Conservation (phyloP, 2,888 invertebrate genomes). For the Chloroclystis v-ata region DNA sequence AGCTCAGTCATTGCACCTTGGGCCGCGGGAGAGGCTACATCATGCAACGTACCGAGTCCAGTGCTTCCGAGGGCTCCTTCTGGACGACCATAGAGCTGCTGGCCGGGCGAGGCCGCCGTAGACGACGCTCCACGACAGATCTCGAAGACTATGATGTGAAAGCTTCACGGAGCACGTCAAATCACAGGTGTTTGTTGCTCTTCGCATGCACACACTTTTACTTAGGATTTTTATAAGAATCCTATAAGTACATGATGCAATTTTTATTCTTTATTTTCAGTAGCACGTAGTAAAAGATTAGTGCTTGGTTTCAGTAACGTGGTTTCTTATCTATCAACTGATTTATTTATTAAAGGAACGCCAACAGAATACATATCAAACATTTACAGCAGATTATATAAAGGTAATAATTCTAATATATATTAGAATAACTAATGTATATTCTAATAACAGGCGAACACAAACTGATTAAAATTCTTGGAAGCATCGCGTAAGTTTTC, state of each 20-base stretch:
- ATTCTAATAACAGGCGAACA: neutral
- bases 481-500: slow-evolving; percentile 26
- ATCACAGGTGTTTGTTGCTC: slow-evolving; percentile 53
- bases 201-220: slow-evolving; percentile 6
- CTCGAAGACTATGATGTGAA: slow-evolving; percentile 50
- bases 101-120: slow-evolving; percentile 62
- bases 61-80: slow-evolving; percentile 72
- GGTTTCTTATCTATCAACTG: too few species aligned
- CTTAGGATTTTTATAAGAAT: neutral
- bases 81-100: slow-evolving; percentile 82
- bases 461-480: slow-evolving; percentile 5
- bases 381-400: too few species aligned
- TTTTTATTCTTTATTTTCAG: too few species aligned
- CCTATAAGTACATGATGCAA: too few species aligned
- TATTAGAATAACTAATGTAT: too few species aligned
- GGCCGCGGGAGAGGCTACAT: slow-evolving; percentile 54
- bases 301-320: too few species aligned
- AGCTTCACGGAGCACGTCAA: slow-evolving; percentile 48
- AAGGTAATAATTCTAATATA: too few species aligned
- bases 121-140: slow-evolving; percentile 68
- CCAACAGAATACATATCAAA: too few species aligned
- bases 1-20: slow-evolving; percentile 72
- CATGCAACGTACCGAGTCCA: slow-evolving; percentile 66
- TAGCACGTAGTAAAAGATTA: too few species aligned
- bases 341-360: too few species aligned